Evolutionary conservation across 1,140 invertebrate genomes (phyloP), one percentile per base, ranked within the genome.

Genomic region (Drosophila ercepeae): DNA sequence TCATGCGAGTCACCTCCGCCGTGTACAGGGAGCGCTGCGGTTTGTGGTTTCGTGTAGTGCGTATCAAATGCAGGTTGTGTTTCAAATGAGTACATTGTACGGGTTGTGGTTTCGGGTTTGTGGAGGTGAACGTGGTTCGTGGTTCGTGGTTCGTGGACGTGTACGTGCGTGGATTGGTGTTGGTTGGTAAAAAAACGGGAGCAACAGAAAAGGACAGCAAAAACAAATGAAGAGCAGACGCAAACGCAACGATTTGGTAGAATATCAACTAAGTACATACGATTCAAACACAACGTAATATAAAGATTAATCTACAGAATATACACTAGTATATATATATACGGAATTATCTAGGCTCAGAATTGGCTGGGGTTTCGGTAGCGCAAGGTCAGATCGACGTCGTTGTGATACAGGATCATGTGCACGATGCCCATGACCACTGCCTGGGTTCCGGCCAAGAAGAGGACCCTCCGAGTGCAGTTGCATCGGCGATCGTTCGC

Each of bases 1-100:
- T 91, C 77, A 92, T 91, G 63, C 92, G 92, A 3, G 89, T 89
- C n/a, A 92, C 73, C 75, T 93, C 92, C 48, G 91, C 90, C 58
- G 88, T 90, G 45, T 92, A 92, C 11, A 92, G 57, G 29, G 89
- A 78, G 36, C 92, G 82, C 92, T 92, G 57, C 14, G 78, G 42
- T 50, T 55, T 36, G 42, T 46, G 55, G 18, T 69, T 57, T 70
- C 41, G 54, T 55, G 25, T 46, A 9, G 49, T 42, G n/a, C 34
- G 34, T 36, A 14, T 14, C 34, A 14, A 39, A 27, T 27, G 25
- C 25, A 27, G 25, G 25, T 27, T 7, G 5, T 27, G 5, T 27
- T 27, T 32, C 29, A 32, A 11, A 32, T 32, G 29, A 8, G 51
- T 42, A 14, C 49, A 53, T 6, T 27, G 32, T 58, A 45, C 21